A percentile compares a stretch with the other conserved stretches of the same genome.
phyloP scores from a whole-genome alignment of 2,797 vertebrate species.

The Petrocephalus schoutedeni region DNA sequence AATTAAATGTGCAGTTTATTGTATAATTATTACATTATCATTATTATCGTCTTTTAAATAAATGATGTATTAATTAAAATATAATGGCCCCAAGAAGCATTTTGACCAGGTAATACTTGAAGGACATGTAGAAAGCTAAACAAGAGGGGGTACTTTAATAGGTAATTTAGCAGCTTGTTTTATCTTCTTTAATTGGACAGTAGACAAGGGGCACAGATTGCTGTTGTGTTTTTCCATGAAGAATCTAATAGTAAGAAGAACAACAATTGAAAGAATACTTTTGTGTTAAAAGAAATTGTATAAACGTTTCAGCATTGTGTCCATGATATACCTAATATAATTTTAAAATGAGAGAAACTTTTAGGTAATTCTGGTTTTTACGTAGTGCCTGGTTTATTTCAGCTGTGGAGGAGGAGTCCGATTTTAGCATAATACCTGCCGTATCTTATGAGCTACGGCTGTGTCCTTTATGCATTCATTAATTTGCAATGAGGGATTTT shows the following conservation, averaged over 20 bases:
- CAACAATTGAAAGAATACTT: background rate
- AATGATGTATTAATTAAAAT: constrained; percentile 60
- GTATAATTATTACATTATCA: background rate
- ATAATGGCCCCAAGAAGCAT: constrained; percentile 44
- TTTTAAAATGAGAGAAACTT: background rate
- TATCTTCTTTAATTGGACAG: background rate
- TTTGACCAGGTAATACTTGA: constrained; percentile 23
- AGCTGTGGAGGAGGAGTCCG: background rate
- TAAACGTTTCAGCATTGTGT: background rate
- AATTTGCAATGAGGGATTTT: constrained; percentile 3
- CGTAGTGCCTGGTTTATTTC: background rate
- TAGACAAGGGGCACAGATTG: constrained; percentile 1
- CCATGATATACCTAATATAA: background rate
- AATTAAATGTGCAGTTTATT: constrained; percentile 3
- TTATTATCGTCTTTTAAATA: constrained; percentile 36
- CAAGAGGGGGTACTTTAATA: background rate
- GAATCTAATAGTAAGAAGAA: background rate
- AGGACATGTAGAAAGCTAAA: constrained; percentile 7
- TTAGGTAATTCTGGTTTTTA: background rate
- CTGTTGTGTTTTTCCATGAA: background rate
- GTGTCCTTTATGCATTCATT: constrained; percentile 1
- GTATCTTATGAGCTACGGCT: background rate
- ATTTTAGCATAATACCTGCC: background rate
- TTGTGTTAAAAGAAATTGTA: no score
- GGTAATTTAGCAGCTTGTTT: constrained; percentile 37